Percentiles rank a stretch among this genome's conserved stretches.
Conservation (phyloP, 2,797 vertebrate genomes). For the Anabacerthia variegaticeps region DNA sequence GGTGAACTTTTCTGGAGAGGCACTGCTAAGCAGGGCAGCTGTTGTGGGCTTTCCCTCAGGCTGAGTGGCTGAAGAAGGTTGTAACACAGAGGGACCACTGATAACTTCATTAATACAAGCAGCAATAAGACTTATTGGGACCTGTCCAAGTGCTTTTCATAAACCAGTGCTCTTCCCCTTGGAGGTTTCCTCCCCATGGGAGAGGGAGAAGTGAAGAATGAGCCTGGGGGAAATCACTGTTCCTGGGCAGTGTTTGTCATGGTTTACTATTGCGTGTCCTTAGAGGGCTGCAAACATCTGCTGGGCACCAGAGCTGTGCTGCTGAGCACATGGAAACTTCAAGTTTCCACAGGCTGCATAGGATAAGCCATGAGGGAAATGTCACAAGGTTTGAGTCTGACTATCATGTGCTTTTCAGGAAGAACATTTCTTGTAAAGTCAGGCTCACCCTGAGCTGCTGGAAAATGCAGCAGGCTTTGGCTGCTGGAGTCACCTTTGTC, state of each 20-base stretch:
- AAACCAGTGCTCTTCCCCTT: not conserved
- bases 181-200: accelerated
- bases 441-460: not conserved
- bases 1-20: not conserved
- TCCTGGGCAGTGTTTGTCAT: not conserved
- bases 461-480: accelerated
- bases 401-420: not conserved
- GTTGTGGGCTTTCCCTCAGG: not conserved
- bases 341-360: not conserved
- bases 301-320: not conserved
- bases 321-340: not conserved
- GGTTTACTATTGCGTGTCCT: not conserved
- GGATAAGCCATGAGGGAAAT: not conserved
- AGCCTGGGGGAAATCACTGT: not conserved
- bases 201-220: not conserved
- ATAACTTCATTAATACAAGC: not conserved
- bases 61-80: not conserved
- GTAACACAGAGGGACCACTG: not conserved
- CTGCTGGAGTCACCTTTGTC: not conserved
- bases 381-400: not conserved
- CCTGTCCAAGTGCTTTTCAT: not conserved
- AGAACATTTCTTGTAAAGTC: not conserved
- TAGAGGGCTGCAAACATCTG: not conserved
- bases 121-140: not conserved
- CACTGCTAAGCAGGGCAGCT: not conserved